Conservation (phyloP, 2,888 invertebrate genomes). For the Rapana venosa region DNA sequence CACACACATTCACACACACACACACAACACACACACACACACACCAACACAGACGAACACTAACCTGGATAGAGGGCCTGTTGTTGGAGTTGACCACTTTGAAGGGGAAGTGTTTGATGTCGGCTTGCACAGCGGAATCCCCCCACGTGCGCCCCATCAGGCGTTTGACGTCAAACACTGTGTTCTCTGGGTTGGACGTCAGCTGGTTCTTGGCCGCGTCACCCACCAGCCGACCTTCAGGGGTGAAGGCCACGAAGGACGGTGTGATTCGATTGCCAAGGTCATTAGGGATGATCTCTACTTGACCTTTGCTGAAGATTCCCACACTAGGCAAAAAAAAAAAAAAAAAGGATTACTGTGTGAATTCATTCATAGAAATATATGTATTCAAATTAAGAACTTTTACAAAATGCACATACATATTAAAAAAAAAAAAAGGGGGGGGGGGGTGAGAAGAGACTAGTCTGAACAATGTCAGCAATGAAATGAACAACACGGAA, state of each 20-base stretch:
- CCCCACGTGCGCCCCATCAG: slow-evolving; percentile 97
- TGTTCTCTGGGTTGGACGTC: slow-evolving; percentile 99
- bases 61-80: slow-evolving; percentile 89
- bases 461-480: no score
- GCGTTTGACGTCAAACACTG: slow-evolving; percentile 98
- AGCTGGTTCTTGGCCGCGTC: slow-evolving; percentile 99
- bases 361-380: background rate
- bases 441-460: no score
- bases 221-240: slow-evolving; percentile 95
- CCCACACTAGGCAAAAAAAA: slow-evolving; percentile 73
- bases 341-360: background rate
- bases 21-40: background rate
- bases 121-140: slow-evolving; percentile 94
- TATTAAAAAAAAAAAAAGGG: no score
- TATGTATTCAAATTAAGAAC: background rate
- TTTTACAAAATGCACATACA: background rate
- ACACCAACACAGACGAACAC: background rate
- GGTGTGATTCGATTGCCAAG: slow-evolving; percentile 99
- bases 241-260: slow-evolving; percentile 97
- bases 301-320: slow-evolving; percentile 94
- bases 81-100: slow-evolving; percentile 91
- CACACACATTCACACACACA: background rate
- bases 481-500: no score
- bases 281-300: slow-evolving; percentile 98
- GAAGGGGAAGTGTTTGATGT: slow-evolving; percentile 98